Percentiles rank a stretch among this genome's conserved stretches.
Evolutionary conservation across 2,113 vertebrate species (phyloP).

Genomic region (Hypocryptadius cinnamomeus): DNA sequence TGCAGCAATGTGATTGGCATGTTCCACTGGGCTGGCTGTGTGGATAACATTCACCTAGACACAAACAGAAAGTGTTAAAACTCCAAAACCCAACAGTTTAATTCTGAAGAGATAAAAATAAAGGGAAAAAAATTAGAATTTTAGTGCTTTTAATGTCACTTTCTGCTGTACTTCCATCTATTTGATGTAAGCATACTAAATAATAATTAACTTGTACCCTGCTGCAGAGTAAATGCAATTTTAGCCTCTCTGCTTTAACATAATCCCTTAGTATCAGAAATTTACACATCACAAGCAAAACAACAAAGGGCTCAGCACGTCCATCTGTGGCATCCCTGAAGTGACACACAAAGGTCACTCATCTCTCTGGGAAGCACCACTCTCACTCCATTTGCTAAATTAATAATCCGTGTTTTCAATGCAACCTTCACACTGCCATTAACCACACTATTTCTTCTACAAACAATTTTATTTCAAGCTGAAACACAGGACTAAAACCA

Average conservation of each 20-base stretch:
- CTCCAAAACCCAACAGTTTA: background rate
- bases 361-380: background rate
- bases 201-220: background rate
- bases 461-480: background rate
- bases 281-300: background rate
- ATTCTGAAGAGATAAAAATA: background rate
- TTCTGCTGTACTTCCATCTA: background rate
- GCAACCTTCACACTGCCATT: background rate
- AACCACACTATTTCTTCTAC: background rate
- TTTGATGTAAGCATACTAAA: background rate
- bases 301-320: background rate
- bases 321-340: background rate
- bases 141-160: background rate
- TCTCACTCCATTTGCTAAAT: background rate
- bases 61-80: background rate
- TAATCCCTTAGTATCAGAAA: background rate
- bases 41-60: constrained; percentile 93
- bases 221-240: background rate
- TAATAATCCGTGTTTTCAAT: background rate
- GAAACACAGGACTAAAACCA: background rate
- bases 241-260: background rate
- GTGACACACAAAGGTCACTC: background rate
- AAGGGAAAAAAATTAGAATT: background rate
- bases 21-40: constrained; percentile 84
- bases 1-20: constrained; percentile 84